Evolutionary conservation across 2,797 vertebrate species (phyloP).

Genomic region (Gadopsis marmoratus): DNA sequence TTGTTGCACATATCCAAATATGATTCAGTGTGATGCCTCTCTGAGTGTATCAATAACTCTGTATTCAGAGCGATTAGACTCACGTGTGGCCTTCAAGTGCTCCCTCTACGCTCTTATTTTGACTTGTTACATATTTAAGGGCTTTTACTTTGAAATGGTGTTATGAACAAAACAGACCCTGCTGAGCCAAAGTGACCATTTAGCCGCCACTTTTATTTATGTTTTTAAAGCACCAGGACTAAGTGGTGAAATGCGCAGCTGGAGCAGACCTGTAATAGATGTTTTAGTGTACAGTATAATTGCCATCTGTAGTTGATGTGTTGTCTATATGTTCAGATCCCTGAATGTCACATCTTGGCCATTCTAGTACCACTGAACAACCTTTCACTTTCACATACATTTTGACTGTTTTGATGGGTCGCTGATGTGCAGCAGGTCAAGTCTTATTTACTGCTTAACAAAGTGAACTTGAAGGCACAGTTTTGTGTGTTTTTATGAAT

Average conservation of each 20-base stretch:
- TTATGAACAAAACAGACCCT: slow-evolving; percentile 11
- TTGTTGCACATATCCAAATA: not conserved
- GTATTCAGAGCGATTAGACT: not conserved
- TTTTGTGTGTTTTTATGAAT: slow-evolving; percentile 17
- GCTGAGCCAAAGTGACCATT: slow-evolving; percentile 9
- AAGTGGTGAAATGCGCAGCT: not conserved
- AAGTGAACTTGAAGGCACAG: slow-evolving; percentile 5
- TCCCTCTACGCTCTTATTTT: not conserved
- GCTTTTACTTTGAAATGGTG: slow-evolving; percentile 28
- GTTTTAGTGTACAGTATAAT: not conserved
- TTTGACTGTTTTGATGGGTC: not conserved
- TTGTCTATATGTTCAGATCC: not conserved
- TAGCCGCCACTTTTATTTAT: not conserved
- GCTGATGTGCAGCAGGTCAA: not conserved
- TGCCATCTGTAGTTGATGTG: not conserved
- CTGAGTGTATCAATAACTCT: not conserved
- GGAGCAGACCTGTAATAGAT: not conserved
- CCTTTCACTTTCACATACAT: not conserved
- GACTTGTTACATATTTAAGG: slow-evolving; percentile 33
- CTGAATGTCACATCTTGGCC: not conserved
- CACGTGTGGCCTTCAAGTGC: not conserved
- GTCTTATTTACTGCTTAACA: slow-evolving; percentile 12
- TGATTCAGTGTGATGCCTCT: not conserved
- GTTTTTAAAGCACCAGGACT: not conserved
- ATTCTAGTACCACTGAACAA: not conserved